These are phyloP conservation scores for Anguilla megastoma DNA, from an alignment of 2,797 vertebrate genomes.

Conservation along the genomic window DNA sequence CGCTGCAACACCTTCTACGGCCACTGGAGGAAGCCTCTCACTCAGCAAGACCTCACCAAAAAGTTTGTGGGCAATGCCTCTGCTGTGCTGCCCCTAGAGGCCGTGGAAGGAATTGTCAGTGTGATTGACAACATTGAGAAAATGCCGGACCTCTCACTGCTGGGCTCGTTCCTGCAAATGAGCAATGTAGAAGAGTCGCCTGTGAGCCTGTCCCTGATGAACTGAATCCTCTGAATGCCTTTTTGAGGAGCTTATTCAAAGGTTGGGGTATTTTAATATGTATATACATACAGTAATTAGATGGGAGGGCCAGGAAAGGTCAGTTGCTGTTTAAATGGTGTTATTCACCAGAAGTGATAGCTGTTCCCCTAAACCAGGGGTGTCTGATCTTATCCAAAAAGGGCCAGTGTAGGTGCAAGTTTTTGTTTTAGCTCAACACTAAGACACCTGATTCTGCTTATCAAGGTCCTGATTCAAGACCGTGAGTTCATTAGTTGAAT, in stretches of 20 bases:
- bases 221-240: not conserved
- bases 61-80: slow-evolving; percentile 83
- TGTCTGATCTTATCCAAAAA: no score
- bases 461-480: no score
- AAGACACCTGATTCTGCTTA: no score
- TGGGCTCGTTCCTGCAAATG: slow-evolving; percentile 74
- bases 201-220: not conserved
- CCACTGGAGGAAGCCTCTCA: slow-evolving; percentile 91
- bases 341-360: no score
- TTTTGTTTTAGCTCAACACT: no score
- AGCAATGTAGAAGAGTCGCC: slow-evolving; percentile 32
- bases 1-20: slow-evolving; percentile 85
- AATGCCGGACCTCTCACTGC: slow-evolving; percentile 66
- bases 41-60: slow-evolving; percentile 74
- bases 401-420: no score
- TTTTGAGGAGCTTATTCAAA: no score
- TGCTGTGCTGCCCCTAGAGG: slow-evolving; percentile 63
- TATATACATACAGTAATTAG: no score
- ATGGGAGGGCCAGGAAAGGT: no score
- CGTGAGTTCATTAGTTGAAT: no score
- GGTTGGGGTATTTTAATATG: not conserved
- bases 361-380: no score
- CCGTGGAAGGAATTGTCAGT: slow-evolving; percentile 73
- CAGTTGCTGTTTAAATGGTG: no score
- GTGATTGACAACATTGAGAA: slow-evolving; percentile 75